Conservation (phyloP, 2,888 invertebrate species). For the Amphipyra tragopoginis region DNA sequence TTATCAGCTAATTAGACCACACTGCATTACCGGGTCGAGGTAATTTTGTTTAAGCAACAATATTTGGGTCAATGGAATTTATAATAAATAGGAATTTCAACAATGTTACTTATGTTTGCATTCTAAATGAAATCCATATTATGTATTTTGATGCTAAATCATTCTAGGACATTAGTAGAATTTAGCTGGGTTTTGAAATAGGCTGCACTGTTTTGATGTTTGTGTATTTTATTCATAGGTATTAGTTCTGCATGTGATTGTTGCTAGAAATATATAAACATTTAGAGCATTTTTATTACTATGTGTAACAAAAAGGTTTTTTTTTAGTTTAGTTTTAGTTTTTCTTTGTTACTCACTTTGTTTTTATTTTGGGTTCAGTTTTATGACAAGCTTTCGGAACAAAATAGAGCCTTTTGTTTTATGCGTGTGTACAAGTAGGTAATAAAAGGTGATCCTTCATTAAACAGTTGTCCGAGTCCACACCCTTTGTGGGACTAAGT, state of each 20-base stretch:
- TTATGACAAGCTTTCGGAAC: slow-evolving; percentile 41
- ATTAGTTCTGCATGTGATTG: not conserved
- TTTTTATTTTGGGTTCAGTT: slow-evolving; percentile 33
- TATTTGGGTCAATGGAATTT: slow-evolving; percentile 63
- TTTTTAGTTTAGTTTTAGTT: slow-evolving; percentile 9
- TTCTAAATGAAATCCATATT: slow-evolving; percentile 37
- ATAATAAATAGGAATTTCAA: slow-evolving; percentile 53
- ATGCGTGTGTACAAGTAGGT: slow-evolving; percentile 47
- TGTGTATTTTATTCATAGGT: slow-evolving; percentile 3
- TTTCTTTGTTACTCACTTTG: slow-evolving; percentile 24
- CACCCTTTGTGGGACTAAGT: slow-evolving; percentile 63
- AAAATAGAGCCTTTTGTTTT: slow-evolving; percentile 50
- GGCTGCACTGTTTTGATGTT: slow-evolving; percentile 20
- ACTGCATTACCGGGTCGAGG: slow-evolving; percentile 61
- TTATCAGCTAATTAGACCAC: slow-evolving; percentile 71
- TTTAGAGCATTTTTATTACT: slow-evolving; percentile 2
- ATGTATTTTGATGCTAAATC: slow-evolving; percentile 44
- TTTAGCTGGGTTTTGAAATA: slow-evolving; percentile 35
- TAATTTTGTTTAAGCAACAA: slow-evolving; percentile 56
- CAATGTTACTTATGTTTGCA: slow-evolving; percentile 49
- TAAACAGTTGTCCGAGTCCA: slow-evolving; percentile 54
- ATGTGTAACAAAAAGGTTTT: too few species aligned
- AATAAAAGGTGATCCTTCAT: slow-evolving; percentile 48
- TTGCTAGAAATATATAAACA: slow-evolving; percentile 1
- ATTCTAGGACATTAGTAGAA: slow-evolving; percentile 38